These are phyloP conservation scores for Anthoscopus minutus DNA, from an alignment of 2,113 vertebrate species.

Conservation along the genomic window DNA sequence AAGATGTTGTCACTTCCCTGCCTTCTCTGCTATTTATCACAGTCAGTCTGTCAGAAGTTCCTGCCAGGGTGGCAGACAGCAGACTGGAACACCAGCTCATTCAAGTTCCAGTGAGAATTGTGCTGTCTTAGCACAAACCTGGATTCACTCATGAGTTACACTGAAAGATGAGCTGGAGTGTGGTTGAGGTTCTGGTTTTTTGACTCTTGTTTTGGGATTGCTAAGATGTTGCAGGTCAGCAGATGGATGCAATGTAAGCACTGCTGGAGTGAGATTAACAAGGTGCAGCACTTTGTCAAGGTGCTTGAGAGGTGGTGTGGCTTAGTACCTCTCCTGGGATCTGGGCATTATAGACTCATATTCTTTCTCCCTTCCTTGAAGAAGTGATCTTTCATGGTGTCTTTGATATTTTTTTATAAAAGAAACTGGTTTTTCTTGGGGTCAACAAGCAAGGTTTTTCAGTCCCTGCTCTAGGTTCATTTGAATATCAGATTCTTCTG, in stretches of 20 bases:
- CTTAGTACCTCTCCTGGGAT: neutral
- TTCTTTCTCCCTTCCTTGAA: neutral
- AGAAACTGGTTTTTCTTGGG: neutral
- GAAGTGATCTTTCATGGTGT: neutral
- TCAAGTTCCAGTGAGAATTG: neutral
- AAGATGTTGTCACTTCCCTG: conserved; percentile 1
- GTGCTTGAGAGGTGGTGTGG: neutral
- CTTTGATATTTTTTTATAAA: neutral
- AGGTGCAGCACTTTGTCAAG: neutral
- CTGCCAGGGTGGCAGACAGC: neutral
- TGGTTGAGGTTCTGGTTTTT: neutral
- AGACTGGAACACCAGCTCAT: neutral
- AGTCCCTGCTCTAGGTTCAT: neutral
- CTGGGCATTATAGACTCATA: neutral
- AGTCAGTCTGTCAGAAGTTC: neutral
- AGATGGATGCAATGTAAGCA: neutral
- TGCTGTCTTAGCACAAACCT: neutral
- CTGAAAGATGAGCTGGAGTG: neutral
- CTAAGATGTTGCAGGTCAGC: neutral
- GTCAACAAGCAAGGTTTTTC: neutral
- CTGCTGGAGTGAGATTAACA: neutral
- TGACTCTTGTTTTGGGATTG: neutral
- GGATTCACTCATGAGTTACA: neutral
- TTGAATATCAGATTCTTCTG: neutral
- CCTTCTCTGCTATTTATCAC: neutral